phyloP scores from a whole-genome alignment of 2,113 vertebrate genomes.

The Phodopus roborovskii region DNA sequence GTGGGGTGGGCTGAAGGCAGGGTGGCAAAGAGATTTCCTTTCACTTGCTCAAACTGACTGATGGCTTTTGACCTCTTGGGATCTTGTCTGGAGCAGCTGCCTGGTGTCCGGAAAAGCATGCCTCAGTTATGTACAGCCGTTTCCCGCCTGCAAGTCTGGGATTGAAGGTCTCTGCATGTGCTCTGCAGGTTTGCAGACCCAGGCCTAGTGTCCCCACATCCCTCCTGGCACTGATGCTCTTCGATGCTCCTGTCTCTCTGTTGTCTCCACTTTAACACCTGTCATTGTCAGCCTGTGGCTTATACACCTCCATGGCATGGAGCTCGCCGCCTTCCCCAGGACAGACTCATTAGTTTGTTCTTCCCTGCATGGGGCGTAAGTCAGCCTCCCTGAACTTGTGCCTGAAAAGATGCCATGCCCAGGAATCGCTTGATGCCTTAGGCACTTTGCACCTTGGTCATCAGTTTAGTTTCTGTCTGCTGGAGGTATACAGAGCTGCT shows the following conservation, averaged over 20 bases:
- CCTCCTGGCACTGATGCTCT: not conserved
- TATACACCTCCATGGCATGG: not conserved
- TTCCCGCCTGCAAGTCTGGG: not conserved
- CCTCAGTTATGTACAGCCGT: not conserved
- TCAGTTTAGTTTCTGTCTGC: constrained; percentile 10
- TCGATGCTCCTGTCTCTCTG: constrained; percentile 25
- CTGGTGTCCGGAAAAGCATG: not conserved
- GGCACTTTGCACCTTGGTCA: not conserved
- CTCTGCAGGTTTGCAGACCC: not conserved
- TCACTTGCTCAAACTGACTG: not conserved
- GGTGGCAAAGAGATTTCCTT: not conserved
- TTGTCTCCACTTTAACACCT: not conserved
- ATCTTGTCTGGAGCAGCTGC: not conserved
- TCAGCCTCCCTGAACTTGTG: not conserved
- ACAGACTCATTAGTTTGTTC: not conserved
- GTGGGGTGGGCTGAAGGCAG: not conserved
- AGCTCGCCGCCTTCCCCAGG: not conserved
- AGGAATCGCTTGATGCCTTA: not conserved
- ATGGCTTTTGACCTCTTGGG: not conserved
- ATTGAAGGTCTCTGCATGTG: not conserved
- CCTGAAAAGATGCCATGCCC: not conserved
- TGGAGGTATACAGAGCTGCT: not conserved
- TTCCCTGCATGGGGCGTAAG: not conserved
- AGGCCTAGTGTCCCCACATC: not conserved
- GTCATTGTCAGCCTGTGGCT: not conserved